phyloP scores from a whole-genome alignment of 2,797 vertebrate species.

The Squalus acanthias region DNA sequence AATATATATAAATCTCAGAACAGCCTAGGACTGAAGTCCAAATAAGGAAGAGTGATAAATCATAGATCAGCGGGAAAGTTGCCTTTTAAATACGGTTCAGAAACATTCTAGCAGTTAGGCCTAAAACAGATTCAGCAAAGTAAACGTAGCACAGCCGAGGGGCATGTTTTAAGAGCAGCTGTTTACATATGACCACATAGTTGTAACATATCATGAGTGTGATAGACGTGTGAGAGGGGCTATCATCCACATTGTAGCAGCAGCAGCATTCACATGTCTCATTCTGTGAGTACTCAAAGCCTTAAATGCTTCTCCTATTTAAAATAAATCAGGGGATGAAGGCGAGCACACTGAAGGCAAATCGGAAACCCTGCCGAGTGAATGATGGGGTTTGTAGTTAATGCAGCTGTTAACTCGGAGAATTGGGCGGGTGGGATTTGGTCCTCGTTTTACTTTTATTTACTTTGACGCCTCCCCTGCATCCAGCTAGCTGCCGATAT shows the following conservation, averaged over 20 bases:
- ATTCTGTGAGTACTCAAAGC: not conserved
- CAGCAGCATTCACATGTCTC: not conserved
- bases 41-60: constrained; percentile 14
- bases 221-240: not conserved
- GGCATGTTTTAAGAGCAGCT: not conserved
- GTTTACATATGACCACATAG: too few relatives aligned
- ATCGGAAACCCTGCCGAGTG: constrained; percentile 6
- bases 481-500: constrained; percentile 67
- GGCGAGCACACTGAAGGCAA: not conserved
- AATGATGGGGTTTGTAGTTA: constrained; percentile 25
- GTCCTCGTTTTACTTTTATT: constrained; percentile 57
- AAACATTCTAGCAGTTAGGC: not conserved
- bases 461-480: constrained; percentile 64
- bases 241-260: not conserved
- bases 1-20: not conserved
- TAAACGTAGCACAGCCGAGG: not conserved
- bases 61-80: not conserved
- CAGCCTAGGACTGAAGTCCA: not conserved
- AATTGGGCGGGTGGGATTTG: not conserved
- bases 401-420: constrained; percentile 34
- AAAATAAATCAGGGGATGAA: not conserved
- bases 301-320: constrained; percentile 15
- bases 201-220: not conserved
- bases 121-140: not conserved
- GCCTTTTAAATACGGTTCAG: not conserved